Conservation (phyloP, 92 coral and sea anemone species). For the Zoanthus sociatus region DNA sequence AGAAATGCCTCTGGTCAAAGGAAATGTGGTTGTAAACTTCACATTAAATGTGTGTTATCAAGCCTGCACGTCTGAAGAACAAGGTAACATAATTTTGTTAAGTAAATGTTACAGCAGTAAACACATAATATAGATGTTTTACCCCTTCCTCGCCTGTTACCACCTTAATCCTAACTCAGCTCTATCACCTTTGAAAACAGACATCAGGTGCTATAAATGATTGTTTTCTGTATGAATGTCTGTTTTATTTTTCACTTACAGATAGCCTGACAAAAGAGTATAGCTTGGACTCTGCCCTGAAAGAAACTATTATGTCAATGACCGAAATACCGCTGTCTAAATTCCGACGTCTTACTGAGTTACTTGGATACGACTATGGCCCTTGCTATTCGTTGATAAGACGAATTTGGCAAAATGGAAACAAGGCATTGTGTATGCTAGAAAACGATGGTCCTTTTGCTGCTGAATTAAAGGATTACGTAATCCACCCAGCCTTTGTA, state of each 20-base stretch:
- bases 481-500: conserved; percentile 87
- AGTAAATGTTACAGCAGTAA: too few species aligned
- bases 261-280: neutral
- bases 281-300: conserved; percentile 20
- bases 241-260: conserved; percentile 24
- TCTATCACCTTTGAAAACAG: too few species aligned
- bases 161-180: too few species aligned
- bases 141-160: too few species aligned
- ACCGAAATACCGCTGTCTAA: conserved; percentile 58
- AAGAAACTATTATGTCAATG: conserved; percentile 61
- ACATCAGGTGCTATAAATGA: too few species aligned
- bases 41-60: neutral
- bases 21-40: neutral
- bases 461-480: conserved; percentile 61
- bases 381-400: conserved; percentile 74
- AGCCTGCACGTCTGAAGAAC: too few species aligned
- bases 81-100: too few species aligned
- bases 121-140: too few species aligned
- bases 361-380: conserved; percentile 81
- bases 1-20: neutral
- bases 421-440: conserved; percentile 73
- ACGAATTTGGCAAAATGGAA: conserved; percentile 70
- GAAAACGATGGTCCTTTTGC: conserved; percentile 53
- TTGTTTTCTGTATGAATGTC: too few species aligned
- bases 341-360: conserved; percentile 65